Base-by-base conservation (phyloP, 2,888 invertebrate species). In the Cartodere bifasciata region DNA sequence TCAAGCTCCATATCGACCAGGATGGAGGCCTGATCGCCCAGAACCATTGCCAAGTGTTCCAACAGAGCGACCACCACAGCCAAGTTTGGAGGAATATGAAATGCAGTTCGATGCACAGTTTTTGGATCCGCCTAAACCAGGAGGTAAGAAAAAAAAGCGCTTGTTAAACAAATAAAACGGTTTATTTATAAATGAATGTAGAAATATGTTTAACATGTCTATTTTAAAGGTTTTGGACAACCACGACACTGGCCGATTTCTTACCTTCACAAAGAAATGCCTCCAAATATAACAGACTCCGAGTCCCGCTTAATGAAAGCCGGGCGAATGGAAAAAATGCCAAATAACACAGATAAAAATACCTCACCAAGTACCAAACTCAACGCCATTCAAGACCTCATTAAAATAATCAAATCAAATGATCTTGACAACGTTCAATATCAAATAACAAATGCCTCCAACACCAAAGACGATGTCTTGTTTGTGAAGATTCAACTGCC, bases 181-280 rank as follows among this genome's bases (percentile, higher is more conserved):
- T n/a, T n/a, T n/a, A n/a, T n/a, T n/a, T n/a, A n/a, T n/a, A n/a
- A n/a, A n/a, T n/a, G n/a, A n/a, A n/a, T n/a, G n/a, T n/a, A n/a
- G n/a, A n/a, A n/a, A n/a, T n/a, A n/a, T n/a, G n/a, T n/a, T n/a
- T n/a, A n/a, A n/a, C n/a, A n/a, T 26, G 28, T 28, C n/a, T 28
- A 16, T 13, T 28, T 22, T 22, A 2, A 47, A 12, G 56, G 58
- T 11, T 64, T 67, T 28, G 67, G 67, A 5, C 55, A 50, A 42
- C 48, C 60, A 1, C 57, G 68, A 13, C 56, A 64, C 35, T 86
- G 84, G 83, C 85, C 85, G 0, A 76, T 86, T 11, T 78, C 82
- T 1, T 87, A 85, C 52, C 64, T 86, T 1, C 86, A 87, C 49
- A 75, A 75, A 53, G 75, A 77, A 36, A 72, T 75, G 17, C 86